Conservation (phyloP, 2,797 vertebrate genomes). For the Gymnoscopelus braueri region DNA sequence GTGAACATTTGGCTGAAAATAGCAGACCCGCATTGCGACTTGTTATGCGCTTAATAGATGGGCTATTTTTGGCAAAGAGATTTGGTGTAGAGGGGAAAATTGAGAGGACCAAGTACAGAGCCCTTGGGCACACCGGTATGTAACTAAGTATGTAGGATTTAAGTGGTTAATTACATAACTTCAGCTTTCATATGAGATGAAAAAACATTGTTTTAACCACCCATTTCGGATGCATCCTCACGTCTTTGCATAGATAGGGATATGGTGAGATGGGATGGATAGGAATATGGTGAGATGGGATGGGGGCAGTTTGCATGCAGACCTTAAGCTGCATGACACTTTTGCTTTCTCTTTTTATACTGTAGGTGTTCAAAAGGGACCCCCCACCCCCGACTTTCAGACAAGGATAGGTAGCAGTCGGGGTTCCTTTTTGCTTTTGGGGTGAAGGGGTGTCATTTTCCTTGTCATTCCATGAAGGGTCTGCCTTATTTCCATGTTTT, state of each 20-base stretch:
- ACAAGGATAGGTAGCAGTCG: neutral
- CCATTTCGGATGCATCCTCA: too few relatives aligned
- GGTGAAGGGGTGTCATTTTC: neutral
- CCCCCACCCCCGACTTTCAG: neutral
- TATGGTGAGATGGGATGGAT: neutral
- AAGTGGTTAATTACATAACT: too few relatives aligned
- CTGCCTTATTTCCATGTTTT: constrained; percentile 77
- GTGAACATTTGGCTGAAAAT: too few relatives aligned
- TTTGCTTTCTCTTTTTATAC: constrained; percentile 13
- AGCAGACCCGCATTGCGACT: too few relatives aligned
- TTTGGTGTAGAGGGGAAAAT: too few relatives aligned
- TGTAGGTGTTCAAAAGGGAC: constrained; percentile 34
- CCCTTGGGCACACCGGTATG: too few relatives aligned
- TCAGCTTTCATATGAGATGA: too few relatives aligned
- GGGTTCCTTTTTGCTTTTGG: constrained; percentile 9
- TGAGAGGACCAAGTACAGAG: too few relatives aligned
- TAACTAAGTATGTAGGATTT: too few relatives aligned
- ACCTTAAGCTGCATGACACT: constrained; percentile 34
- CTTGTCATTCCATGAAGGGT: constrained; percentile 72
- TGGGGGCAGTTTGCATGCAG: constrained; percentile 17
- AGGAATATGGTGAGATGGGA: neutral
- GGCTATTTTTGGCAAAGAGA: too few relatives aligned
- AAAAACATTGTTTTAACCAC: too few relatives aligned
- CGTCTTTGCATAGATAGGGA: neutral
- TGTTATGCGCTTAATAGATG: too few relatives aligned